Evolutionary conservation across 2,888 invertebrate species (phyloP).

Genomic region (Atethmia centrago): DNA sequence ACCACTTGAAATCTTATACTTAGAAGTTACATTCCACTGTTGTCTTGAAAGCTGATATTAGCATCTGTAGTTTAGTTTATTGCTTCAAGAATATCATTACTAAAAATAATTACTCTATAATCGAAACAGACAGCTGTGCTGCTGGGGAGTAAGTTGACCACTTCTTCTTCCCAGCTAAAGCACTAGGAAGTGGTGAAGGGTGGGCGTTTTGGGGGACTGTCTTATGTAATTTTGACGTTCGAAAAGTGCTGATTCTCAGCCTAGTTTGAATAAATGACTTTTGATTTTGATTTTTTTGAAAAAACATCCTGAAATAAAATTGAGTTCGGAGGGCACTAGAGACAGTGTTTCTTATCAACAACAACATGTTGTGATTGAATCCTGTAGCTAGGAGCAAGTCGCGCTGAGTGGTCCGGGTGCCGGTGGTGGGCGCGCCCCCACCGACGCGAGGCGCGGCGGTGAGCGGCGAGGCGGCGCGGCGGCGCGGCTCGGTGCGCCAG

Average conservation of each 20-base stretch:
- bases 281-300: too few relatives aligned
- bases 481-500: slow-evolving; percentile 55
- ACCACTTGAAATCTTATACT: not conserved
- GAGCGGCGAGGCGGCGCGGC: slow-evolving; percentile 42
- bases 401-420: not conserved
- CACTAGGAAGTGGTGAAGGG: too few relatives aligned
- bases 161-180: too few relatives aligned
- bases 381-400: not conserved
- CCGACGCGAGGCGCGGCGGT: slow-evolving; percentile 16
- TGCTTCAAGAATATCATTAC: not conserved
- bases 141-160: too few relatives aligned
- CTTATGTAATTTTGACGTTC: too few relatives aligned
- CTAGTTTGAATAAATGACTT: too few relatives aligned
- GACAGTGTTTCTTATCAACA: not conserved
- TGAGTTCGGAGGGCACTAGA: not conserved
- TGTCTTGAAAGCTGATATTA: not conserved
- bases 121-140: too few relatives aligned
- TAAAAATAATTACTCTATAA: not conserved
- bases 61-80: not conserved
- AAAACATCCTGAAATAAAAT: slow-evolving; percentile 6
- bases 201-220: too few relatives aligned
- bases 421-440: slow-evolving; percentile 40
- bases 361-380: slow-evolving; percentile 24
- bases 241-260: too few relatives aligned
- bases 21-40: not conserved